Base-by-base conservation (phyloP, 2,113 vertebrate species). In the Picathartes gymnocephalus region DNA sequence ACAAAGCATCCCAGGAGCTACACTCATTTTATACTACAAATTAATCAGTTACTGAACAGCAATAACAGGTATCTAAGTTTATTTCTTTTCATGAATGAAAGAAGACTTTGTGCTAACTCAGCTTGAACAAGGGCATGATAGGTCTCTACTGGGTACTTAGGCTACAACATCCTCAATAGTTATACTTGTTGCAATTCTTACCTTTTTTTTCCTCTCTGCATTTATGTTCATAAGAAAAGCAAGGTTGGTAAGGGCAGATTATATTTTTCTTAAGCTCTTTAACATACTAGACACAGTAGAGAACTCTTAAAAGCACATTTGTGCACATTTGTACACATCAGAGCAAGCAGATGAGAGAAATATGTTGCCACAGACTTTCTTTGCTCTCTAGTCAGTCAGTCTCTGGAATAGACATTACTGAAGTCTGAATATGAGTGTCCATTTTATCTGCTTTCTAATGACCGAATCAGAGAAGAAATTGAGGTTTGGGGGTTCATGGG, bases 1-100 rank as follows among this genome's bases (percentile, higher is more conserved):
- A 88, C 50, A 90, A 93, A 96, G 45, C 50, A 69, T 79, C 54
- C n/a, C 62, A 73, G 30, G 64, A 92, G 60, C 44, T 77, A 47
- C 37, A 33, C 24, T 93, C 44, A 85, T 88, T 95, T 94, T 88
- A 83, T 95, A 64, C 51, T 60, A 60, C 71, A 64, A 93, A 93
- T 18, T 83, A 93, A 72, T 77, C n/a, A 31, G 39, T 78, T 78
- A 44, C 81, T 81, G 60, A 82, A 56, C 30, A 57, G 71, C 74
- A 92, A 25, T 92, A 90, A 88, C 50, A 44, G 39, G 72, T 56
- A 71, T 39, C 71, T 61, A 65, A 58, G 51, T 85, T 81, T 66
- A 76, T 37, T 86, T 78, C 39, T 54, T 83, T 56, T 58, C 40
- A 31, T 83, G 71, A 94, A 90, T 78, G 68, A 93, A 95, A 89